These are phyloP conservation scores for Dicrurus megarhynchus DNA, from an alignment of 2,113 vertebrate species.

Conservation along the genomic window DNA sequence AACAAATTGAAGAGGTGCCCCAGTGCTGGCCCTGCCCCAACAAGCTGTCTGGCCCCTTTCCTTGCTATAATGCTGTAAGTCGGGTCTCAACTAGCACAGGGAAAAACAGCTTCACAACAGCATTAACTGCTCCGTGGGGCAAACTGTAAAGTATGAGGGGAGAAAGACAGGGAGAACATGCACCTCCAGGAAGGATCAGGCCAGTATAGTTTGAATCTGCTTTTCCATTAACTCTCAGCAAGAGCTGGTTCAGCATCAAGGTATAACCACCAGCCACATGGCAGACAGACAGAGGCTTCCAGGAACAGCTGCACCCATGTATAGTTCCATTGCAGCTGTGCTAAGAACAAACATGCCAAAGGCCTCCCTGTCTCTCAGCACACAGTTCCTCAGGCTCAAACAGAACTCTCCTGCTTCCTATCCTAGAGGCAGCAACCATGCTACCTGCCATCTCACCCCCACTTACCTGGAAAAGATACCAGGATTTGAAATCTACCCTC, in stretches of 20 bases:
- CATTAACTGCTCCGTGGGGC: not conserved
- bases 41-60: slow-evolving; percentile 42
- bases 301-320: not conserved
- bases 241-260: not conserved
- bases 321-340: not conserved
- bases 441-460: not conserved
- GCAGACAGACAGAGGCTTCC: not conserved
- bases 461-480: not conserved
- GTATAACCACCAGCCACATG: not conserved
- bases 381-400: not conserved
- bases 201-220: not conserved
- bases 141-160: not conserved
- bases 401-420: not conserved
- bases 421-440: not conserved
- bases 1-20: slow-evolving; percentile 45
- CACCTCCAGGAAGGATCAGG: not conserved
- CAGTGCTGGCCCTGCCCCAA: slow-evolving; percentile 39
- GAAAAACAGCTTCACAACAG: not conserved
- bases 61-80: slow-evolving; percentile 2
- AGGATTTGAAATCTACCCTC: not conserved
- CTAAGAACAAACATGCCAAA: not conserved
- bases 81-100: slow-evolving; percentile 18
- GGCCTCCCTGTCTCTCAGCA: not conserved
- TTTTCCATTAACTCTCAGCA: not conserved
- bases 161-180: not conserved